phyloP scores from a whole-genome alignment of 2,888 invertebrate genomes.

The Stenotaenia linearis region DNA sequence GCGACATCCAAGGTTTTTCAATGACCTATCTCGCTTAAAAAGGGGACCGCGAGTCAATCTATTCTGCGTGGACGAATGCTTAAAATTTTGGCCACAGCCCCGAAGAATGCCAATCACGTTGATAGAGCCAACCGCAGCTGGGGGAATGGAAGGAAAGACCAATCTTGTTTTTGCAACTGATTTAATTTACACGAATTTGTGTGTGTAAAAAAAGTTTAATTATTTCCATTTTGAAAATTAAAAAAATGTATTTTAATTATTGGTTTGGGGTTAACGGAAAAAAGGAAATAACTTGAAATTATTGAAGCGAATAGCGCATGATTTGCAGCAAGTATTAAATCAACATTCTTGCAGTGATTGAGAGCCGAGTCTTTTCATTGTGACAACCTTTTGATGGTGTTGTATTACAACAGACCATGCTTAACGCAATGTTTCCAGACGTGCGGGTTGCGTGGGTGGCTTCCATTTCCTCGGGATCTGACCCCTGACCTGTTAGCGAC shows the following conservation, averaged over 20 bases:
- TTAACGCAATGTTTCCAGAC: neutral
- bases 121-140: constrained; percentile 10
- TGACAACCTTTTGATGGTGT: constrained; percentile 29
- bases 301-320: constrained; percentile 20
- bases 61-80: constrained; percentile 23
- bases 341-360: constrained; percentile 32
- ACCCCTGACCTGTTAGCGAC: constrained; percentile 29
- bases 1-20: constrained; percentile 6
- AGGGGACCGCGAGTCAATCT: neutral
- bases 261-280: neutral
- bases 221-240: neutral
- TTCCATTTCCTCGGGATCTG: constrained; percentile 30
- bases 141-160: constrained; percentile 16
- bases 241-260: neutral
- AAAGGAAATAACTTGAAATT: neutral
- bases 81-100: constrained; percentile 24
- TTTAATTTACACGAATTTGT: neutral
- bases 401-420: constrained; percentile 26
- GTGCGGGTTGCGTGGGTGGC: constrained; percentile 11
- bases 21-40: constrained; percentile 1
- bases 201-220: neutral
- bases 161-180: neutral
- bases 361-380: constrained; percentile 19
- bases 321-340: constrained; percentile 13
- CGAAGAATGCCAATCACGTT: constrained; percentile 24